Evolutionary conservation across 2,888 invertebrate genomes (phyloP), one percentile per base, ranked within the genome.

Genomic region (Antheraea assamensis): DNA sequence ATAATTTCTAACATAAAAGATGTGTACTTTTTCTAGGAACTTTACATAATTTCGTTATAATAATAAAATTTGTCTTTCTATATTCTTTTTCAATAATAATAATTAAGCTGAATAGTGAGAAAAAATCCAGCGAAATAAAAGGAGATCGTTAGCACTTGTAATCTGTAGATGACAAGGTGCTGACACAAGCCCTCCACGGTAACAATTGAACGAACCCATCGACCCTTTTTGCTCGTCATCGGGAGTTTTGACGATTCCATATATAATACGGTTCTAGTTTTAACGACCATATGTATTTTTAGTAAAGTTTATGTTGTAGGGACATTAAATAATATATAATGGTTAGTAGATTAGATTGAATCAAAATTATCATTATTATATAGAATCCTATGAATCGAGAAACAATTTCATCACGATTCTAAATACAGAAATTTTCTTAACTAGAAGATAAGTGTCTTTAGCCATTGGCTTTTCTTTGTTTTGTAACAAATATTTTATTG

Each of bases 161-260:
- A 83, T 82, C 83, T 87, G 88, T 76, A 75, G 80, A 78, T 87
- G 90, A 91, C 88, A 88, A 84, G 83, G 82, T 84, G 90, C 88
- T 89, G 90, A 90, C 91, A 87, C 82, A 85, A 85, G 83, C 79
- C 83, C 79, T 77, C 83, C 82, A 79, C 76, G 76, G 73, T 81
- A 81, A 81, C 83, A 84, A 84, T 82, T 78, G 79, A 79, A 78
- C 80, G 77, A 73, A 77, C 78, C 79, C 83, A 82, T 86, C 85
- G 87, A 89, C 88, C 89, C 90, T 89, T 83, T 78, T 88, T 86
- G 84, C 75, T 73, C 79, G 73, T 70, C 77, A 42, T 42, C 52
- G 35, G 71, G 30, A 71, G 13, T 35, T 30, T 61, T 71, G 31
- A 58, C 55, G 71, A 58, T 35, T 55, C 55, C 13, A 58, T 58